Base-by-base conservation (phyloP, 2,888 invertebrate species). In the Nemoura dubitans region DNA sequence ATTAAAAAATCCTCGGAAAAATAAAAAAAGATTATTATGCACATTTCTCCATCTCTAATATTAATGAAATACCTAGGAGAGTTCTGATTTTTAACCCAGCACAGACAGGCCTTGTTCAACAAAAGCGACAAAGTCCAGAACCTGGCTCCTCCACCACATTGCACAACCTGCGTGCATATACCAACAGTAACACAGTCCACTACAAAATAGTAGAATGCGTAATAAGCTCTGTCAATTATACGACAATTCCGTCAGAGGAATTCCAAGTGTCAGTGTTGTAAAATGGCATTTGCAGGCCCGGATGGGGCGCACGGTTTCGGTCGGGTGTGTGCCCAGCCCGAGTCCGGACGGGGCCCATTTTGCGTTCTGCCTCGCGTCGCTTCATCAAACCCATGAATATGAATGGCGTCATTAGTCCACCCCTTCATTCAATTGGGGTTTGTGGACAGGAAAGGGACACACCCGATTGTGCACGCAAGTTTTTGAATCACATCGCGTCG, bases 351-450 rank as follows among this genome's bases (percentile, higher is more conserved):
- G 36, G 10, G 10, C 36, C 36, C 36, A 36, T 36, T 36, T 36
- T 10, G 10, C 80, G 25, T 29, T 76, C 86, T 82, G 87, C n/a
- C 26, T 86, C 86, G 87, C 86, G 86, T 36, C 81, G 86, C 81
- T 87, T 86, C 87, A 87, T 86, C 86, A 86, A 84, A 76, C 80
- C 86, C 85, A 87, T 87, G 87, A 87, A 87, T 87, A 87, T 87
- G 87, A 87, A 87, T 86, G 86, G 29, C 83, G 80, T 86, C 86
- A 87, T 87, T 87, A 87, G 87, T 42, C 26, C 21, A 78, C 78
- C 78, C 78, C 78, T 86, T 87, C 86, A 84, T 87, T 87, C 86
- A 87, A 86, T 87, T 87, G 81, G 59, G 86, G 28, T 86, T 85
- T 76, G 43, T 30, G 81, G 81, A 81, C 81, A 30, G 81, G 81